These are phyloP conservation scores for Allophyes oxyacanthae DNA, from an alignment of 2,888 invertebrate species.

Conservation along the genomic window DNA sequence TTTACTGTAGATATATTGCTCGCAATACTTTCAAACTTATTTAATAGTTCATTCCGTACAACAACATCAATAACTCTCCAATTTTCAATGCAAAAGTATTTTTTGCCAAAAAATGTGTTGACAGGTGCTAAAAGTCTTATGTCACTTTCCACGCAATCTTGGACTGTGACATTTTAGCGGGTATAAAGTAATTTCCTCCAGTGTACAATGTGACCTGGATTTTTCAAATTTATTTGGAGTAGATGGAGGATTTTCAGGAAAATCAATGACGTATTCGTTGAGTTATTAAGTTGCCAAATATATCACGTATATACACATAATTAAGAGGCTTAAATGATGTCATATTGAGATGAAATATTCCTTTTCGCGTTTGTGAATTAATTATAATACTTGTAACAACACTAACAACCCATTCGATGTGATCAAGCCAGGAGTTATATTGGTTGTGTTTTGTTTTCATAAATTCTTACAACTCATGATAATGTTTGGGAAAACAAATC, in stretches of 20 bases:
- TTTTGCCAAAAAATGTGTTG: constrained; percentile 46
- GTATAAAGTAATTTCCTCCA: constrained; percentile 53
- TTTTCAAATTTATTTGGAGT: constrained; percentile 54
- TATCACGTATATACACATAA: constrained; percentile 42
- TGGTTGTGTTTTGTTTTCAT: constrained; percentile 5
- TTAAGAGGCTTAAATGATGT: constrained; percentile 52
- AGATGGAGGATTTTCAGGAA: constrained; percentile 55
- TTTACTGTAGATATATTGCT: constrained; percentile 14
- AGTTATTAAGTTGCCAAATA: constrained; percentile 57
- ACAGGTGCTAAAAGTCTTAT: constrained; percentile 52
- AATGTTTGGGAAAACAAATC: constrained; percentile 20
- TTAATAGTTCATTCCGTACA: constrained; percentile 21
- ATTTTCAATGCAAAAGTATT: constrained; percentile 29
- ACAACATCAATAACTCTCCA: constrained; percentile 29
- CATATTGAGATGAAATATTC: constrained; percentile 45
- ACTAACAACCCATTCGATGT: constrained; percentile 34
- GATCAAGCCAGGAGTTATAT: constrained; percentile 21
- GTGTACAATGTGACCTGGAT: constrained; percentile 60
- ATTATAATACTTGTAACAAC: constrained; percentile 22
- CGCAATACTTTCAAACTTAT: constrained; percentile 22
- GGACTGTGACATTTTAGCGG: constrained; percentile 45
- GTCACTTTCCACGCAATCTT: constrained; percentile 45
- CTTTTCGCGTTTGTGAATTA: constrained; percentile 35
- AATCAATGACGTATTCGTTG: constrained; percentile 54
- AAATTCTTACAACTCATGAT: constrained; percentile 8